These are phyloP conservation scores for Brachionus asplanchnoidis DNA, from an alignment of 1,140 invertebrate species.

Conservation along the genomic window DNA sequence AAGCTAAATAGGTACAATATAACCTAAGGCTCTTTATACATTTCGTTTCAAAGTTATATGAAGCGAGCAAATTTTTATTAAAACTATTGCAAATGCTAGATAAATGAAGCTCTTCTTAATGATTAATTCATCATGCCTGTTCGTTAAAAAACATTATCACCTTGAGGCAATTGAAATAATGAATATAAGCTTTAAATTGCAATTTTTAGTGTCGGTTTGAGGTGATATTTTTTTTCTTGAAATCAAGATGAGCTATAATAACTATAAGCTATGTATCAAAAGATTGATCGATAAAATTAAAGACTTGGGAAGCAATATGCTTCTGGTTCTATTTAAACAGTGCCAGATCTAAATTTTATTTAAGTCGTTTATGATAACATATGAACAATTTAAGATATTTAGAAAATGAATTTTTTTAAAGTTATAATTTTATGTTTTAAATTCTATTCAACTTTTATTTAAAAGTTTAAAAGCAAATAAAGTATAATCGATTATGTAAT, in stretches of 20 bases:
- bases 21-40: background rate
- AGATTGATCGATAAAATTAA: background rate
- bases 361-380: background rate
- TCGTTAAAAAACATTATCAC: background rate
- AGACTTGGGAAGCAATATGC: background rate
- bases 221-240: background rate
- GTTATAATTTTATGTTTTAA: no score
- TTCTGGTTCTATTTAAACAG: background rate
- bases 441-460: no score
- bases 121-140: background rate
- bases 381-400: no score
- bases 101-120: background rate
- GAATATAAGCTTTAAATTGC: background rate
- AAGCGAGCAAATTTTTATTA: background rate
- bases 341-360: background rate
- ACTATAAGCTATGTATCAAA: background rate
- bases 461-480: no score
- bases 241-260: slow-evolving; percentile 26
- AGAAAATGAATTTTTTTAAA: no score
- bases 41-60: background rate
- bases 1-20: background rate
- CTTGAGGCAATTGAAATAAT: background rate
- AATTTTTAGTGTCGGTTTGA: slow-evolving; percentile 1
- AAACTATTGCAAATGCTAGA: background rate
- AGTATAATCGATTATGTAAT: no score